Evolutionary conservation across 2,888 invertebrate genomes (phyloP).

Genomic region (Diaphora mendica): DNA sequence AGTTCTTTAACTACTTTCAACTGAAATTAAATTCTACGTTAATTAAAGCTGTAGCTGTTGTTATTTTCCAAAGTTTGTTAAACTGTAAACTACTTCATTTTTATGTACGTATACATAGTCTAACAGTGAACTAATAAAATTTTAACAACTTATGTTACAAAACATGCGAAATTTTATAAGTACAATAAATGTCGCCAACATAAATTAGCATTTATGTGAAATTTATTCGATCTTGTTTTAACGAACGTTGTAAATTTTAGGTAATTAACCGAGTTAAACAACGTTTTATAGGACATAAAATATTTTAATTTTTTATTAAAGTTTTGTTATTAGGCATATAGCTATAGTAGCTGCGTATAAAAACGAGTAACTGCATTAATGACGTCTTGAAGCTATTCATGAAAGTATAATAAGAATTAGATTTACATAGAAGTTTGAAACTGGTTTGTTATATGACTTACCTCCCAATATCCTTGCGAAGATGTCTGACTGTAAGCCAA

Average conservation of each 20-base stretch:
- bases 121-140: background rate
- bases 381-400: background rate
- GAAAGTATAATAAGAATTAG: conserved; percentile 2
- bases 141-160: background rate
- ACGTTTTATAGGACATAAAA: conserved; percentile 13
- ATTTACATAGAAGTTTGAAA: conserved; percentile 10
- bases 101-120: background rate
- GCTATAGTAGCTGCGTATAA: background rate
- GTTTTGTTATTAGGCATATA: background rate
- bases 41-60: background rate
- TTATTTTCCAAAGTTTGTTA: background rate
- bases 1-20: background rate
- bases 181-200: background rate
- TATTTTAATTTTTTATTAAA: background rate
- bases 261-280: conserved; percentile 38
- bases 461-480: conserved; percentile 95
- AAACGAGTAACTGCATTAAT: background rate
- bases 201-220: conserved; percentile 46
- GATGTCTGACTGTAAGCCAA: conserved; percentile 93
- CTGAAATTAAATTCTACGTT: background rate
- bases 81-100: background rate
- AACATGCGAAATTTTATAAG: background rate
- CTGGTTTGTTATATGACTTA: conserved; percentile 66
- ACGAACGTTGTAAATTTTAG: conserved; percentile 21
- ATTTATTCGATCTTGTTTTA: conserved; percentile 36